Evolutionary conservation across 2,888 invertebrate species (phyloP), one percentile per base, ranked within the genome.

Genomic region (Corbicula japonica): DNA sequence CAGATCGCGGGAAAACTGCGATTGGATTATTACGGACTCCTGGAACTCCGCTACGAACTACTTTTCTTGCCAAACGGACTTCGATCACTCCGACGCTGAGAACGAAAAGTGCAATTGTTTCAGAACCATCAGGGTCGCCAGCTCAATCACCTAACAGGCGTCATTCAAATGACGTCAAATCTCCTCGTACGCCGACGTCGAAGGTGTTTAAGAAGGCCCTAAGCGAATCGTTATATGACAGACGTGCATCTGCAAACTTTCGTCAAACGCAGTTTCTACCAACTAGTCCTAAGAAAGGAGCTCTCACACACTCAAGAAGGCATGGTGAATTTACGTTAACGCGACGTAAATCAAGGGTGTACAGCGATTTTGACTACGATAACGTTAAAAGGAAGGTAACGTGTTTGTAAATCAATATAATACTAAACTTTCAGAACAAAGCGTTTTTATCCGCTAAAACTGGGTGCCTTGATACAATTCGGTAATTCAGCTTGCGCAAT

Each of bases 1-100:
- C 65, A n/a, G 58, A 69, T 26, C 76, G 76, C 48, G 28, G 54
- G 1, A 62, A 63, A 35, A 70, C 76, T n/a, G 52, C 76, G n/a
- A 32, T 76, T 0, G 76, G 70, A 38, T 58, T 76, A 30, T 32
- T 62, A 23, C 52, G 71, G 8, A 21, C 50, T 12, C 21, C 62
- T 15, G 62, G 21, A 23, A 52, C 28, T 35, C 28, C 23, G 1
- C 12, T 61, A 6, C 34, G 32, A 12, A 52, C 28, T 38, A 38
- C 70, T 5, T 61, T 30, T 34, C 23, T 72, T n/a, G 63, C 23
- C 3, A 62, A 62, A 62, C 35, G 63, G 4, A 28, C 44, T 41
- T 72, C 71, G 3, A 23, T 63, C n/a, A 63, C 62, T 0, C 62
- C 71, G 15, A 52, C 34, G 18, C 62, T 62, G 26, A 30, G 41